Evolutionary conservation across 2,113 vertebrate genomes (phyloP), one percentile per base, ranked within the genome.

Genomic region (Dicentrarchus labrax): DNA sequence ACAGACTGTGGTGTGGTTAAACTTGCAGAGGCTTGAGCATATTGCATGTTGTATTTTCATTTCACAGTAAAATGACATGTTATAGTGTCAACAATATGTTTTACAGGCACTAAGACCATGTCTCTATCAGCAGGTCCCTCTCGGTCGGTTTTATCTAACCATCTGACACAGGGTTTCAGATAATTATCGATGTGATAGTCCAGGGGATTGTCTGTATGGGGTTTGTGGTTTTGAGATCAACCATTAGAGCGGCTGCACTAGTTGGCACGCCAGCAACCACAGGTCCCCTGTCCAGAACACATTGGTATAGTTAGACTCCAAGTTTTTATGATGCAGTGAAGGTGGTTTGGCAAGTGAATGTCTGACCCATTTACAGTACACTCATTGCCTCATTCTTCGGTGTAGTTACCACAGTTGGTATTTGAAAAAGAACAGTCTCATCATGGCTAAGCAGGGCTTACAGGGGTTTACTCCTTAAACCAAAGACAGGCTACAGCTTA

Each of bases 291-390:
- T 70, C 86, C 88, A 89, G 87, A 87, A 85, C 82, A 80, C 77
- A 88, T 38, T 82, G 81, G 84, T 83, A 24, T 57, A 81, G 76
- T 85, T 43, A 41, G 77, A 71, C 77, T 89, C 88, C 83, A 83
- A 83, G 82, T 73, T 91, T 93, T 94, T 89, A 91, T 87, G 87
- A 89, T 88, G 80, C 82, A 78, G 64, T 54, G 81, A 89, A 86
- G 41, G 83, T 86, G 89, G 90, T 92, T 90, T 93, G 91, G 90
- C 88, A 82, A 59, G 56, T 64, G 16, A 16, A 4, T 45, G 45
- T 39, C 72, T 68, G 84, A 88, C 67, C 86, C 81, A 85, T 80
- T 87, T 86, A 77, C 76, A 76, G 74, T 69, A 69, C 51, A 36
- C 57, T n/a, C 5, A 22, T 67, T 77, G 76, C 76, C 78, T 91